Conservation (phyloP, 2,797 vertebrate genomes). For the Neosalanx taihuensis region DNA sequence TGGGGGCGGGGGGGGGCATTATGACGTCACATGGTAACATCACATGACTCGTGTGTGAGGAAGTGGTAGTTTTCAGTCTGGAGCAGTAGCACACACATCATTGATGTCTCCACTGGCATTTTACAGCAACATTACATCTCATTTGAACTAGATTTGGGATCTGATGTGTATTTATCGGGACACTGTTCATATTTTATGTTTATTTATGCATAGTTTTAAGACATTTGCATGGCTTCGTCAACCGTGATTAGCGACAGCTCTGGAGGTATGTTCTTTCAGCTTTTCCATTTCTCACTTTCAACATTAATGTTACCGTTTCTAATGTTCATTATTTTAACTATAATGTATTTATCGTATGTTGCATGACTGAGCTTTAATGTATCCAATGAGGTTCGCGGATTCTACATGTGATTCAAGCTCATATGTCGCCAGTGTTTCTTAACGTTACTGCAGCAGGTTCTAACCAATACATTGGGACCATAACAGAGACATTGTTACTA, state of each 20-base stretch:
- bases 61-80: slow-evolving; percentile 17
- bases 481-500: no score
- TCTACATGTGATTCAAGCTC: no score
- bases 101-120: slow-evolving; percentile 9
- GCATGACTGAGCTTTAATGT: no score
- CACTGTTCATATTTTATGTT: slow-evolving; percentile 5
- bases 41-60: slow-evolving; percentile 58
- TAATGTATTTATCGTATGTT: no score
- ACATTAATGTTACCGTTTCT: not conserved
- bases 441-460: no score
- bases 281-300: not conserved
- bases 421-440: no score
- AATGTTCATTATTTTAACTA: no score
- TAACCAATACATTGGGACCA: no score
- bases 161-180: not conserved
- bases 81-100: not conserved
- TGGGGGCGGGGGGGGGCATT: no score
- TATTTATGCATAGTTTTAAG: slow-evolving; percentile 29
- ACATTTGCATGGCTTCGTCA: slow-evolving; percentile 55
- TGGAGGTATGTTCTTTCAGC: slow-evolving; percentile 18
- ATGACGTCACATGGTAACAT: slow-evolving; percentile 43
- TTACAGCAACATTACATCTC: slow-evolving; percentile 15
- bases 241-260: slow-evolving; percentile 48
- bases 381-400: no score
- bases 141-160: slow-evolving; percentile 6